A percentile compares a stretch with the other conserved stretches of the same genome.
Conservation (phyloP, 2,888 invertebrate species). For the Andrena bicolor region DNA sequence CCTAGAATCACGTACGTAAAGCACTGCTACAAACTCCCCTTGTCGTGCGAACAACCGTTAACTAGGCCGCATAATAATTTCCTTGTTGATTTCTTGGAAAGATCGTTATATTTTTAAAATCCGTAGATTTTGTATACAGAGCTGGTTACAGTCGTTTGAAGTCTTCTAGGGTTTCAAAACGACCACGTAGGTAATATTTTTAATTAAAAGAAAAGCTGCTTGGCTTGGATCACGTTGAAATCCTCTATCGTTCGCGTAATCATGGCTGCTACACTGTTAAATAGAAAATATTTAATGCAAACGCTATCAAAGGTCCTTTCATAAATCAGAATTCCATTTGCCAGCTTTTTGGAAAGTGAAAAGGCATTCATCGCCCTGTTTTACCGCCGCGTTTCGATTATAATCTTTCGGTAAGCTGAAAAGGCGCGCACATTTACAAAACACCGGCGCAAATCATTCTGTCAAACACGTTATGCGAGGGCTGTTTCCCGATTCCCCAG, state of each 20-base stretch:
- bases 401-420: constrained; percentile 32
- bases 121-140: not conserved
- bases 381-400: constrained; percentile 24
- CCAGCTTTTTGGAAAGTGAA: not conserved
- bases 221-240: no score
- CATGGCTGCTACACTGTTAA: not conserved
- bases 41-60: constrained; percentile 15
- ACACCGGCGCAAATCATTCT: constrained; percentile 58
- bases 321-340: constrained; percentile 35
- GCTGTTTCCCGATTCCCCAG: constrained; percentile 44
- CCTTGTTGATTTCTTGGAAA: no score
- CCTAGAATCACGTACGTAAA: constrained; percentile 34
- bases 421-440: constrained; percentile 48
- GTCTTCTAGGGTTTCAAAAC: no score
- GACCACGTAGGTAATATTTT: no score
- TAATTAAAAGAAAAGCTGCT: no score
- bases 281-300: not conserved
- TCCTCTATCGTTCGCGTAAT: not conserved
- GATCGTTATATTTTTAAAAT: not conserved
- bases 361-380: constrained; percentile 28
- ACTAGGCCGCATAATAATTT: no score
- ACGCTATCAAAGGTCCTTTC: constrained; percentile 17
- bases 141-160: not conserved
- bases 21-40: constrained; percentile 33
- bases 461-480: constrained; percentile 55